These are phyloP conservation scores for Pollimyrus isidori DNA, from an alignment of 2,113 vertebrate genomes.

Conservation along the genomic window DNA sequence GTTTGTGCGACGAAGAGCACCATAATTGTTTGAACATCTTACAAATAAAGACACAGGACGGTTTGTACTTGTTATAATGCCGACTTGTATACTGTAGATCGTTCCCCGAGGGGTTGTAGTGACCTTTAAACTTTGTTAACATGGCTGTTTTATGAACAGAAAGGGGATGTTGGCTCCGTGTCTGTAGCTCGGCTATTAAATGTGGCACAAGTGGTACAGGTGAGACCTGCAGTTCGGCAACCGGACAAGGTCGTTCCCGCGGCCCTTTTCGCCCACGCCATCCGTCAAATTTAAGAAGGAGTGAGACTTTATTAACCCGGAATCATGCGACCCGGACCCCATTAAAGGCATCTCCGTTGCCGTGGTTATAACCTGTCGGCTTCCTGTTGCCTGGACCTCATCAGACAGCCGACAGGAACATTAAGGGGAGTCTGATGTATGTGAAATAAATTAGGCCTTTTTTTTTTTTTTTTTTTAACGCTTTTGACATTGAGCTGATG, in stretches of 20 bases:
- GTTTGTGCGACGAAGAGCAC: neutral
- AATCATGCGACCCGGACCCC: constrained; percentile 36
- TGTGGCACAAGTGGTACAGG: neutral
- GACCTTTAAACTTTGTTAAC: neutral
- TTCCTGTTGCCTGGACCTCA: constrained; percentile 46
- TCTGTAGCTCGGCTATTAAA: neutral
- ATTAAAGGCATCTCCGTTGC: constrained; percentile 32
- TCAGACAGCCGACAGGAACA: constrained; percentile 48
- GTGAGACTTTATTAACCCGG: constrained; percentile 35
- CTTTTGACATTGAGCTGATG: constrained; percentile 44
- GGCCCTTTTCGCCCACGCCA: constrained; percentile 21
- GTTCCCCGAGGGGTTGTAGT: neutral
- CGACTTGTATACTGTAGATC: neutral
- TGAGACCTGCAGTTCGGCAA: neutral
- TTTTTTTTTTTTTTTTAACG: constrained; percentile 43
- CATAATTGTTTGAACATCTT: neutral
- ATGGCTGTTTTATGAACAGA: neutral
- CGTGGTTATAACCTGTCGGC: constrained; percentile 31
- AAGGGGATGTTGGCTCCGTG: neutral
- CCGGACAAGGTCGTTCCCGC: constrained; percentile 34
- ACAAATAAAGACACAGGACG: neutral
- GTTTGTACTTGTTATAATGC: neutral
- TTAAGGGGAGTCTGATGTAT: constrained; percentile 48
- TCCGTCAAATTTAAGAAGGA: constrained; percentile 32
- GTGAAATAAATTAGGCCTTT: constrained; percentile 53